phyloP scores from a whole-genome alignment of 2,113 vertebrate species.

The Montifringilla adamsi region DNA sequence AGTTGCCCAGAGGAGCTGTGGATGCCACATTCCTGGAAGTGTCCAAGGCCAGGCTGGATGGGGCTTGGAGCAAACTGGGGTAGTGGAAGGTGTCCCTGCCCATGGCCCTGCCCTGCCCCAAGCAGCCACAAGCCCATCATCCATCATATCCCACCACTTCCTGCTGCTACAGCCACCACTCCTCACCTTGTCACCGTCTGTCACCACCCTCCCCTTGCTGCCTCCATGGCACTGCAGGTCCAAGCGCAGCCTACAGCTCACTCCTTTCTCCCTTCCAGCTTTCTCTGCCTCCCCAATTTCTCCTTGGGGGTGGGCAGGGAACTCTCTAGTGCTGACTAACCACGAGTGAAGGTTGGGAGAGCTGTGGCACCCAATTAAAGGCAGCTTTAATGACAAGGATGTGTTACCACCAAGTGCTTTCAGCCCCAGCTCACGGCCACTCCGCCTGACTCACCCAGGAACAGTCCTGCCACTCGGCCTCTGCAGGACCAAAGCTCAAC shows the following conservation, averaged over 20 bases:
- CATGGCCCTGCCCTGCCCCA: neutral
- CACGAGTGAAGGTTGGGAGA: neutral
- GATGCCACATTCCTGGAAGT: neutral
- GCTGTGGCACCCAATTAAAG: neutral
- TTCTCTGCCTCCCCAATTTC: neutral
- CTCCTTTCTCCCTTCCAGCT: neutral
- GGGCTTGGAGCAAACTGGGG: neutral
- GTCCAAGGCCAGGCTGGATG: neutral
- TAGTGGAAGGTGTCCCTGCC: neutral
- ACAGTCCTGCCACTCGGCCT: neutral
- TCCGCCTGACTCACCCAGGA: neutral
- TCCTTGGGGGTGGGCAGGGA: neutral
- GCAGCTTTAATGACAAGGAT: neutral
- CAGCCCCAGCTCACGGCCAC: neutral
- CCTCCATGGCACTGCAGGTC: neutral
- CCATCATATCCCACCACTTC: fast-evolving
- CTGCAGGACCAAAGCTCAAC: neutral
- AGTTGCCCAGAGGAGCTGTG: neutral
- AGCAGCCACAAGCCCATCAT: no score
- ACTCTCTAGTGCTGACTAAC: neutral
- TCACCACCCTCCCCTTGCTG: neutral
- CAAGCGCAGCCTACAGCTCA: neutral
- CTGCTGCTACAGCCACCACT: neutral
- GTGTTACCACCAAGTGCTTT: neutral
- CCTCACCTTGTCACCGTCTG: neutral